Evolutionary conservation across 2,888 invertebrate species (phyloP).

Genomic region (Cantharis lateralis): DNA sequence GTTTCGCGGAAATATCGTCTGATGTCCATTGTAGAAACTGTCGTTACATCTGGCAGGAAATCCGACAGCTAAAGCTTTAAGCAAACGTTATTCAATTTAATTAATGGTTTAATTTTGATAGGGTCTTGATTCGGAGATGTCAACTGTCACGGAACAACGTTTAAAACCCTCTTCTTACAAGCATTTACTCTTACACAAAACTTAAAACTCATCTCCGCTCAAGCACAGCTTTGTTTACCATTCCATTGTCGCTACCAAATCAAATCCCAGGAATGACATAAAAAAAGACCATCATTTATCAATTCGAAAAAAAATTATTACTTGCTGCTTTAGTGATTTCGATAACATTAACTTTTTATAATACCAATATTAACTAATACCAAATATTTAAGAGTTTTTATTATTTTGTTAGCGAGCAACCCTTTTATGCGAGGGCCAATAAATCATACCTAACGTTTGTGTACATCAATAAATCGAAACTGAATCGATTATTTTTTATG

Average conservation of each 20-base stretch:
- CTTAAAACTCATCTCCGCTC: slow-evolving; percentile 34
- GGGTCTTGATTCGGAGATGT: slow-evolving; percentile 40
- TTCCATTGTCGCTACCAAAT: slow-evolving; percentile 26
- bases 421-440: slow-evolving; percentile 17
- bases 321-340: slow-evolving; percentile 3
- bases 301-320: slow-evolving; percentile 19
- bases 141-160: slow-evolving; percentile 39
- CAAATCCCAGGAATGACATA: slow-evolving; percentile 14
- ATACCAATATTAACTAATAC: slow-evolving; percentile 11
- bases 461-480: slow-evolving; percentile 20
- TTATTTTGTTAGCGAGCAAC: slow-evolving; percentile 8
- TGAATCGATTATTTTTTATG: slow-evolving; percentile 21
- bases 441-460: slow-evolving; percentile 20
- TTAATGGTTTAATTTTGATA: slow-evolving; percentile 51
- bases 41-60: slow-evolving; percentile 56
- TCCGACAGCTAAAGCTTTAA: slow-evolving; percentile 47
- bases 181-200: slow-evolving; percentile 27
- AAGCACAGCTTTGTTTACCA: slow-evolving; percentile 40
- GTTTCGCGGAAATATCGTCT: slow-evolving; percentile 53
- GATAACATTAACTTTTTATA: not conserved
- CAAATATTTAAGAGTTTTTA: not conserved
- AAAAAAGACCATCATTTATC: slow-evolving; percentile 28
- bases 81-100: slow-evolving; percentile 53
- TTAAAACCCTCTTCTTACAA: slow-evolving; percentile 32
- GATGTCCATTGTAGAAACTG: slow-evolving; percentile 52